Evolutionary conservation across 1,140 invertebrate species (phyloP).

Genomic region (Nymphalis io): DNA sequence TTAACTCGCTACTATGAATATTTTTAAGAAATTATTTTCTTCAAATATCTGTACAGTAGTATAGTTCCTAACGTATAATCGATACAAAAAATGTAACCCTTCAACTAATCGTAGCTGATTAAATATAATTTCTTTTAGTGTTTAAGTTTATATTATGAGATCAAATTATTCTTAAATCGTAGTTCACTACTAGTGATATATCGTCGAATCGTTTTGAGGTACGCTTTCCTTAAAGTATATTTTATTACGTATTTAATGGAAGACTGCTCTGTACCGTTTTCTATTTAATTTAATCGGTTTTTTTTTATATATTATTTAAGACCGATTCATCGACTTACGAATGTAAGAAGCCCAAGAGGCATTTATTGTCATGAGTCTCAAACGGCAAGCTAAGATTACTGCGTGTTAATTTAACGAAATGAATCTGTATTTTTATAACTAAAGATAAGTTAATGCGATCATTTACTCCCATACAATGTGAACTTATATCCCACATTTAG

Average conservation of each 20-base stretch:
- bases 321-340: slow-evolving; percentile 40
- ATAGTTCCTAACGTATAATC: slow-evolving; percentile 80
- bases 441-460: slow-evolving; percentile 64
- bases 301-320: slow-evolving; percentile 41
- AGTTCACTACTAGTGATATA: slow-evolving; percentile 69
- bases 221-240: slow-evolving; percentile 41
- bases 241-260: slow-evolving; percentile 67
- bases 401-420: slow-evolving; percentile 75
- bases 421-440: slow-evolving; percentile 80
- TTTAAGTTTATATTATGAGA: slow-evolving; percentile 68
- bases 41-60: slow-evolving; percentile 75
- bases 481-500: slow-evolving; percentile 58
- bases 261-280: slow-evolving; percentile 73
- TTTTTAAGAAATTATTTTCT: slow-evolving; percentile 60
- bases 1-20: slow-evolving; percentile 64
- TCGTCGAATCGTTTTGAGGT: slow-evolving; percentile 44
- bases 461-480: slow-evolving; percentile 56
- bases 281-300: slow-evolving; percentile 50
- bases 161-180: slow-evolving; percentile 64
- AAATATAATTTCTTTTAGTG: slow-evolving; percentile 63
- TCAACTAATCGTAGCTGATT: slow-evolving; percentile 65
- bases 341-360: slow-evolving; percentile 68
- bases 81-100: slow-evolving; percentile 76
- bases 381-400: slow-evolving; percentile 72
- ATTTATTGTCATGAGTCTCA: slow-evolving; percentile 69